These are phyloP conservation scores for Cheiracanthium punctorium DNA, from an alignment of 2,888 invertebrate species.

Conservation along the genomic window DNA sequence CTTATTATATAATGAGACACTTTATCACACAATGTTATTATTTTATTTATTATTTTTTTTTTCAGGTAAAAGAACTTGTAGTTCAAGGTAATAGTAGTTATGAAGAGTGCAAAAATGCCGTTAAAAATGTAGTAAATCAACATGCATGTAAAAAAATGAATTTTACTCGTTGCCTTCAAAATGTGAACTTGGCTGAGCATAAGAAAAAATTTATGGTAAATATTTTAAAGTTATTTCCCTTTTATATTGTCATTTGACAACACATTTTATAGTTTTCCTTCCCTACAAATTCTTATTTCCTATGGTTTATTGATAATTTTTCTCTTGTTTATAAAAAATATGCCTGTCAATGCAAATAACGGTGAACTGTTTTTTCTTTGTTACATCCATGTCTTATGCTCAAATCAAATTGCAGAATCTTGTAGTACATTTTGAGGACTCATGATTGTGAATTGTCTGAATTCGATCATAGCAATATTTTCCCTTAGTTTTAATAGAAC, in stretches of 20 bases:
- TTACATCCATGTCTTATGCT: too few relatives aligned
- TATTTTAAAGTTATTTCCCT: background rate
- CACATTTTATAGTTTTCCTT: background rate
- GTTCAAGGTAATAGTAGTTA: slow-evolving; percentile 74
- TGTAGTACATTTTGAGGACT: too few relatives aligned
- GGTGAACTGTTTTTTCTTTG: too few relatives aligned
- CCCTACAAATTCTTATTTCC: background rate
- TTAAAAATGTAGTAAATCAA: slow-evolving; percentile 74
- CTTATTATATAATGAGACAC: too few relatives aligned
- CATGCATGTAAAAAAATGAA: slow-evolving; percentile 71
- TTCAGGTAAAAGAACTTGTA: slow-evolving; percentile 43
- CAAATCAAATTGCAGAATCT: too few relatives aligned
- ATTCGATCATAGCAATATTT: too few relatives aligned
- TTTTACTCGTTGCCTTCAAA: slow-evolving; percentile 72
- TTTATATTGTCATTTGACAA: background rate
- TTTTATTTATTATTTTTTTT: slow-evolving; percentile 8
- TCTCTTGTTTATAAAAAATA: background rate
- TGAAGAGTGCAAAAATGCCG: slow-evolving; percentile 72
- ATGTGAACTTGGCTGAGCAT: slow-evolving; percentile 45
- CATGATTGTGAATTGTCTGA: too few relatives aligned
- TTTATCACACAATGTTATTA: too few relatives aligned
- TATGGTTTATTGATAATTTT: background rate
- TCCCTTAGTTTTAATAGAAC: too few relatives aligned
- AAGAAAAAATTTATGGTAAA: slow-evolving; percentile 50
- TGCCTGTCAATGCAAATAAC: too few relatives aligned